These are phyloP conservation scores for Nymphalis polychloros DNA, from an alignment of 2,888 invertebrate genomes.

Conservation along the genomic window DNA sequence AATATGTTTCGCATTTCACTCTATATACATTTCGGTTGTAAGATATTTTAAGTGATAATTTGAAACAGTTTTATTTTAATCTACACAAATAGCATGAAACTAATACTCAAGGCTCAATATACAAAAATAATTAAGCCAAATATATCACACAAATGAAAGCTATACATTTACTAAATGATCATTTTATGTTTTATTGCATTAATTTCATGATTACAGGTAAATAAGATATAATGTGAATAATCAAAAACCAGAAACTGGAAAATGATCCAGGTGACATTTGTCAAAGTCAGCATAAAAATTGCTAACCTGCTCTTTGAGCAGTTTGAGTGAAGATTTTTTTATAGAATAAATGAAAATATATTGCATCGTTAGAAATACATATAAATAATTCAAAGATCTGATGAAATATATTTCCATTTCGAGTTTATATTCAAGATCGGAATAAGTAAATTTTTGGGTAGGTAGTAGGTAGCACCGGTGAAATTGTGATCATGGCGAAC, in stretches of 20 bases:
- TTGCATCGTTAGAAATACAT: constrained; percentile 46
- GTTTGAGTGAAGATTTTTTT: constrained; percentile 49
- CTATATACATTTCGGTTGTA: no score
- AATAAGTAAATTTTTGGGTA: constrained; percentile 47
- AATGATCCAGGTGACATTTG: constrained; percentile 57
- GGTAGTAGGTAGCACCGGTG: constrained; percentile 76
- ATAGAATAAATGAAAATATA: constrained; percentile 56
- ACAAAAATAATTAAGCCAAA: no score
- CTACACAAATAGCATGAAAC: no score
- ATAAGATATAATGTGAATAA: background rate
- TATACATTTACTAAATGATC: no score
- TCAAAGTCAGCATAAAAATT: constrained; percentile 76
- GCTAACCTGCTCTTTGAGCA: constrained; percentile 68
- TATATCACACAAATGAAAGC: no score
- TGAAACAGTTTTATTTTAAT: no score
- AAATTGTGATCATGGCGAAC: constrained; percentile 89
- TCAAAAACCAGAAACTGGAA: constrained; percentile 6
- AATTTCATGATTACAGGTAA: background rate
- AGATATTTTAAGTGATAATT: no score
- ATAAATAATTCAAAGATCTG: constrained; percentile 39
- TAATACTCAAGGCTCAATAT: no score
- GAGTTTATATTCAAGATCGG: constrained; percentile 27
- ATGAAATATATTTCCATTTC: constrained; percentile 32
- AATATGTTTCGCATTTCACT: no score
- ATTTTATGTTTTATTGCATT: no score